phyloP scores from a whole-genome alignment of 37 sponge, comb jelly and placozoan genomes.

The Beroe ovata region DNA sequence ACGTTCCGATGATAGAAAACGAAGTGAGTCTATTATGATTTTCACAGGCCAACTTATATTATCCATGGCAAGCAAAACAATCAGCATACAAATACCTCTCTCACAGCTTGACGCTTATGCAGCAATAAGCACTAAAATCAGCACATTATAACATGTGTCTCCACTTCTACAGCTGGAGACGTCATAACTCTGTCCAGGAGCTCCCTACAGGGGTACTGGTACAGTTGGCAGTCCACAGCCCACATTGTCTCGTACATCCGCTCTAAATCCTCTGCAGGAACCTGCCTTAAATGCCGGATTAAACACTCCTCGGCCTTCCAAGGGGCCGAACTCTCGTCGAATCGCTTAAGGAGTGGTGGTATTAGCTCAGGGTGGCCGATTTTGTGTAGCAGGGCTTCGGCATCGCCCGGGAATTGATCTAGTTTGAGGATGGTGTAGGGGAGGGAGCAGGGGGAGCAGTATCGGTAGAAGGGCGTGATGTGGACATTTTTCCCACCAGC shows the following conservation, averaged over 20 bases:
- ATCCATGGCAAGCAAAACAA: too few relatives aligned
- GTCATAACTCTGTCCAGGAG: not conserved
- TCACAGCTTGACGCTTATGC: too few relatives aligned
- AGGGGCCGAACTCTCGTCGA: not conserved
- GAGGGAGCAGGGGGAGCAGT: conserved; percentile 46
- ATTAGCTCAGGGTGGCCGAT: not conserved
- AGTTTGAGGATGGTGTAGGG: conserved; percentile 30
- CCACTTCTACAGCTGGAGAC: not conserved
- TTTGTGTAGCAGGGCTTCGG: not conserved
- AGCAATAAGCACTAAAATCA: too few relatives aligned
- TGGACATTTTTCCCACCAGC: not conserved
- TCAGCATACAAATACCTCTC: too few relatives aligned
- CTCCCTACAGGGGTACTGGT: conserved; percentile 46
- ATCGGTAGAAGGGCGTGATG: not conserved
- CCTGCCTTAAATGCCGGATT: not conserved
- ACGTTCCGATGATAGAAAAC: too few relatives aligned
- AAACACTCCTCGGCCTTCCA: conserved; percentile 26
- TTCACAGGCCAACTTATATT: too few relatives aligned
- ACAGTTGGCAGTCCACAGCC: conserved; percentile 36
- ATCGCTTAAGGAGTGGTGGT: not conserved
- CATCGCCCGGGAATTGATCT: conserved; percentile 11
- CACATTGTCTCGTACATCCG: not conserved
- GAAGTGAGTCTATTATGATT: too few relatives aligned
- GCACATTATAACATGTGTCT: not conserved
- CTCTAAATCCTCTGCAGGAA: not conserved